Evolutionary conservation across 2,888 invertebrate genomes (phyloP).

Genomic region (Ophion obscuratus): DNA sequence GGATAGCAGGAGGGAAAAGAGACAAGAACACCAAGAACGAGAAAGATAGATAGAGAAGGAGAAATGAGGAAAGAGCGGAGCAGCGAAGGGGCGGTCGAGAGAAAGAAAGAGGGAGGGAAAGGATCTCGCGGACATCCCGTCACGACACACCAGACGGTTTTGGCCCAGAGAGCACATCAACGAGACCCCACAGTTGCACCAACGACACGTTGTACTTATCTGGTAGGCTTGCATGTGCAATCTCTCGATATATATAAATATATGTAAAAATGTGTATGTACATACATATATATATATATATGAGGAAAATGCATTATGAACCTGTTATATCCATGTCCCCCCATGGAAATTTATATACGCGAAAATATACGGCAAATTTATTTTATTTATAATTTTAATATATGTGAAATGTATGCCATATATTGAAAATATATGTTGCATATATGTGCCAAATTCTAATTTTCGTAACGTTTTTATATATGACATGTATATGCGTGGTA

Average conservation of each 20-base stretch:
- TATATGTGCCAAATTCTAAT: too few species aligned
- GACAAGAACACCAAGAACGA: not conserved
- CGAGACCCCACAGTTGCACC: slow-evolving; percentile 56
- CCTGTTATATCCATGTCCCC: not conserved
- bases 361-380: too few species aligned
- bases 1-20: slow-evolving; percentile 47
- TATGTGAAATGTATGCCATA: too few species aligned
- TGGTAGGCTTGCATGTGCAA: slow-evolving; percentile 77
- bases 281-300: not conserved
- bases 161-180: slow-evolving; percentile 68
- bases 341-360: too few species aligned
- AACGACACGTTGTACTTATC: slow-evolving; percentile 74
- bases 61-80: not conserved
- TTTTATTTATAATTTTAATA: too few species aligned
- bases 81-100: not conserved
- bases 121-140: slow-evolving; percentile 76
- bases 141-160: slow-evolving; percentile 74
- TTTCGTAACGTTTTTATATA: too few species aligned
- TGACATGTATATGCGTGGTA: too few species aligned
- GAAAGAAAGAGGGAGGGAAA: slow-evolving; percentile 34
- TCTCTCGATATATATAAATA: slow-evolving; percentile 67
- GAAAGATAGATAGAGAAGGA: slow-evolving; percentile 7
- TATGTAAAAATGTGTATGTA: not conserved
- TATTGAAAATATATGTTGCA: too few species aligned
- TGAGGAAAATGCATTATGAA: not conserved